phyloP scores from a whole-genome alignment of 2,888 invertebrate genomes.

The Aquatica leii region DNA sequence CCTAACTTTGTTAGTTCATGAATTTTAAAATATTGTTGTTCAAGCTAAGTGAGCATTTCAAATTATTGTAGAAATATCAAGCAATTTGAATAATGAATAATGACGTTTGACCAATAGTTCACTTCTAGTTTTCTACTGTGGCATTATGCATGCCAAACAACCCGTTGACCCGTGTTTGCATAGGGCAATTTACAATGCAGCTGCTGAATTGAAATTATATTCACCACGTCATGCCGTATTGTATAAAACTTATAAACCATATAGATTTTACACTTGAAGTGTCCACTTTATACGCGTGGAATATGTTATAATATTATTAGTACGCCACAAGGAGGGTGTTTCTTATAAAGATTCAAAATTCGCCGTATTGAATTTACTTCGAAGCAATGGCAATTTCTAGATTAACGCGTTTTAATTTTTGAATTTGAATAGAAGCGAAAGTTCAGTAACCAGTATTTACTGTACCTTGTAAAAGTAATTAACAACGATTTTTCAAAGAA shows the following conservation, averaged over 20 bases:
- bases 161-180: slow-evolving; percentile 42
- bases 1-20: neutral
- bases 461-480: slow-evolving; percentile 8
- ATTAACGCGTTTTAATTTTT: slow-evolving; percentile 3
- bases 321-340: too few species aligned
- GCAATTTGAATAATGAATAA: slow-evolving; percentile 30
- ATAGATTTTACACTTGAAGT: slow-evolving; percentile 24
- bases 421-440: neutral
- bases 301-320: neutral
- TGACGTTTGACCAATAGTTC: slow-evolving; percentile 36
- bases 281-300: neutral
- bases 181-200: slow-evolving; percentile 41
- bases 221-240: slow-evolving; percentile 32
- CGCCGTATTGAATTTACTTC: too few species aligned
- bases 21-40: slow-evolving; percentile 14
- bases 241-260: slow-evolving; percentile 33
- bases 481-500: slow-evolving; percentile 14
- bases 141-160: slow-evolving; percentile 39
- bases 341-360: too few species aligned
- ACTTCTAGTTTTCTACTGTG: slow-evolving; percentile 34
- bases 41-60: slow-evolving; percentile 16
- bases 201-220: slow-evolving; percentile 36
- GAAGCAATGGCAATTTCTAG: neutral
- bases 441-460: slow-evolving; percentile 7
- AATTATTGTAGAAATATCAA: slow-evolving; percentile 20